A percentile compares a stretch with the other conserved stretches of the same genome.
phyloP scores from a whole-genome alignment of 2,797 vertebrate species.

The Phrynocephalus guinanensis region DNA sequence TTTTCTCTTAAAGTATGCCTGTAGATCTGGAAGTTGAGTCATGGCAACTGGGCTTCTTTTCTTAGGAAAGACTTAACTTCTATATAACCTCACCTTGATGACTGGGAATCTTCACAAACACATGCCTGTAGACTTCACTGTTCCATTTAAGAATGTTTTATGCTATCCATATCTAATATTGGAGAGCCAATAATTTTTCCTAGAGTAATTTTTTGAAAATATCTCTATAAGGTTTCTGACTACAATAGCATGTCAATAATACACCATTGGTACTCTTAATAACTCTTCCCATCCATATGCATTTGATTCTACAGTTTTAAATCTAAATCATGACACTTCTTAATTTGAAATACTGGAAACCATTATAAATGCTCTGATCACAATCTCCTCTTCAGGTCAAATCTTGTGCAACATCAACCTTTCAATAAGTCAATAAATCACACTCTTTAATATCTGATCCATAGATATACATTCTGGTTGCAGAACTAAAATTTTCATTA shows the following conservation, averaged over 20 bases:
- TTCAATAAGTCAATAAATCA: conserved; percentile 16
- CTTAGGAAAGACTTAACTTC: too few relatives aligned
- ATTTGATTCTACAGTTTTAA: background rate
- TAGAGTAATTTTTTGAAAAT: background rate
- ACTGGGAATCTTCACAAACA: too few relatives aligned
- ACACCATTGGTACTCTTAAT: background rate
- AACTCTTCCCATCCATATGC: background rate
- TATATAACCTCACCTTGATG: too few relatives aligned
- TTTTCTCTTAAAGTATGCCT: background rate
- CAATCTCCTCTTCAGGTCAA: conserved; percentile 9
- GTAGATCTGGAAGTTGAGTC: background rate
- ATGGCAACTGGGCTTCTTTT: too few relatives aligned
- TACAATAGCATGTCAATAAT: background rate
- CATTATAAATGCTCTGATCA: background rate
- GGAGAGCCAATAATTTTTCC: background rate
- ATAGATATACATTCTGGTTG: background rate
- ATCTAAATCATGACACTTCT: conserved; percentile 4
- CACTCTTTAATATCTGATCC: background rate
- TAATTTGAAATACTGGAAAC: background rate
- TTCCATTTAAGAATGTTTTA: conserved; percentile 11
- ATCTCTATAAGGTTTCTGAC: background rate
- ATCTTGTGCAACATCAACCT: background rate
- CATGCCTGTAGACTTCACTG: background rate
- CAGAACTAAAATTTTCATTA: conserved; percentile 14
- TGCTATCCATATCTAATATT: background rate